Evolutionary conservation across 2,888 invertebrate genomes (phyloP), one percentile per base, ranked within the genome.

Genomic region (Smittia aterrima): DNA sequence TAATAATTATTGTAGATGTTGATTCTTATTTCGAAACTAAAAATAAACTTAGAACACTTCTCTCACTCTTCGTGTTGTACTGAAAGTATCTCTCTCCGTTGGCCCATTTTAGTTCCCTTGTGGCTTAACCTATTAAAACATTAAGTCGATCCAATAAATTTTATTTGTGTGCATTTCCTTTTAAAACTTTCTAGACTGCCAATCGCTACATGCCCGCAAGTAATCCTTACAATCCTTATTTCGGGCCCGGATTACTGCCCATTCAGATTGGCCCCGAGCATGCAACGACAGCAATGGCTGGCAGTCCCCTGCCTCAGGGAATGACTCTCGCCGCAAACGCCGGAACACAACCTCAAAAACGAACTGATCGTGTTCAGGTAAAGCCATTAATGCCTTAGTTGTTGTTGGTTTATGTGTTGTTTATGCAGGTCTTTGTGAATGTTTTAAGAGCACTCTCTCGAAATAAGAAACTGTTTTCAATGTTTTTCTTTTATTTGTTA

Each of bases 321-420:
- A n/a, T 72, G 72, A 18, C 72, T 16, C 20, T 72, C 20, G 58
- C 62, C 18, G n/a, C 62, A 22, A 58, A 72, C 54, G 54, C 32
- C 54, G 72, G 54, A 38, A 54, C 62, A 72, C 72, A 72, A 54
- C 62, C 62, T 16, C 72, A 72, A 38, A 72, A 72, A 25, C 72
- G 72, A 62, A 72, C 62, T 72, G 72, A 72, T 72, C 72, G 72
- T 20, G 38, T 72, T 72, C 72, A 72, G 72, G 72, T 72, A 72
- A 72, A 47, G 47, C 47, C 47, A 47, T 62, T 32, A 58, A 58
- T 58, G 22, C 22, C 22, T 64, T 64, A 64, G 16, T 27, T 24
- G 64, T 58, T 58, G 22, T 58, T n/a, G n/a, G n/a, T 58, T 58
- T 58, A 47, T 11, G 47, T 47, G 47, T 47, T 47, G 47, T 47